phyloP scores from a whole-genome alignment of 2,888 invertebrate species.

The Criorhina ranunculi region DNA sequence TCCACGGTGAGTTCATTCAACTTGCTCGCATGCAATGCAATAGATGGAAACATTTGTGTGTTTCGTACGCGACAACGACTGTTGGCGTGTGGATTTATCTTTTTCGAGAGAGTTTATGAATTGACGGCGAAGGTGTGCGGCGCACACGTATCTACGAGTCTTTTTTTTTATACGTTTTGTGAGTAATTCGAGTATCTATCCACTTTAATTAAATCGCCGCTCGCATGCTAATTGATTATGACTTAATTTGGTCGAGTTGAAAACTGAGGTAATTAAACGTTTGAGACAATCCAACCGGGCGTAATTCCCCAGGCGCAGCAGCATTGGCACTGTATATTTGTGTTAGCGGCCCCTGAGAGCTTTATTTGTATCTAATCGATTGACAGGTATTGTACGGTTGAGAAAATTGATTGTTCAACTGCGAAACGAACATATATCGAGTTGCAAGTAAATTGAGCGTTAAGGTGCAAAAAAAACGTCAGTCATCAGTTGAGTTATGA shows the following conservation, averaged over 20 bases:
- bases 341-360: conserved; percentile 15
- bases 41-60: conserved; percentile 25
- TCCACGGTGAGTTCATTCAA: conserved; percentile 63
- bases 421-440: conserved; percentile 7
- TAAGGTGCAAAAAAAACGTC: conserved; percentile 11
- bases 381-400: conserved; percentile 38
- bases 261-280: conserved; percentile 50
- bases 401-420: conserved; percentile 10
- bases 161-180: conserved; percentile 35
- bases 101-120: conserved; percentile 38
- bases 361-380: conserved; percentile 14
- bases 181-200: conserved; percentile 17
- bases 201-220: conserved; percentile 57
- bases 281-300: conserved; percentile 64
- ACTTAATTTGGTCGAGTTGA: conserved; percentile 66
- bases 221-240: conserved; percentile 65
- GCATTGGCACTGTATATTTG: background rate
- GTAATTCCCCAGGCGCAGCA: conserved; percentile 38
- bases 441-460: conserved; percentile 22
- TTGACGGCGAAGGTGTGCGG: conserved; percentile 48
- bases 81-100: conserved; percentile 47
- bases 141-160: conserved; percentile 36
- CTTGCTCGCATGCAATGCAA: conserved; percentile 38
- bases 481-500: background rate
- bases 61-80: conserved; percentile 30